Percentiles rank a stretch among this genome's conserved stretches.
These are phyloP conservation scores for Ypsolopha sequella DNA, from an alignment of 2,888 invertebrate genomes.

Conservation along the genomic window DNA sequence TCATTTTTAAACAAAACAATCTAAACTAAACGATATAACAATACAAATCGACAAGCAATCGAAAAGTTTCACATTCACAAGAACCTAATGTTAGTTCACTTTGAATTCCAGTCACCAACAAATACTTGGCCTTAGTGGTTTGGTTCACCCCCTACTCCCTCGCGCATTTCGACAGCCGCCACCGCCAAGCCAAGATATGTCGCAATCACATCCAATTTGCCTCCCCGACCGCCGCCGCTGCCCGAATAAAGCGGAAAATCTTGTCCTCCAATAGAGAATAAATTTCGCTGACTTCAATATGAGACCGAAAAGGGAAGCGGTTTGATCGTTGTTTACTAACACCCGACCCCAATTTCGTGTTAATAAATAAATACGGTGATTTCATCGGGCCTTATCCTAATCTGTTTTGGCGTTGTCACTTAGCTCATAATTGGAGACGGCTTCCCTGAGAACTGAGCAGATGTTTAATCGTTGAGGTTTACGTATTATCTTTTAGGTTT, in stretches of 20 bases:
- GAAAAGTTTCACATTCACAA: background rate
- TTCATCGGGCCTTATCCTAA: background rate
- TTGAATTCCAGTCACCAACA: background rate
- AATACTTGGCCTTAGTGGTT: background rate
- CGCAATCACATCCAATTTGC: constrained; percentile 66
- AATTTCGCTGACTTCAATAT: constrained; percentile 47
- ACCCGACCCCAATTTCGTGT: background rate
- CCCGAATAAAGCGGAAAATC: constrained; percentile 62
- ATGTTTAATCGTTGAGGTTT: too few relatives aligned
- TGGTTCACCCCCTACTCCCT: constrained; percentile 47
- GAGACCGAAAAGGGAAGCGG: constrained; percentile 14
- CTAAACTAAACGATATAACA: too few relatives aligned
- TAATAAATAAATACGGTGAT: constrained; percentile 2
- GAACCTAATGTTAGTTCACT: background rate
- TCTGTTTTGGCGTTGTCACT: background rate
- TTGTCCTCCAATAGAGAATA: constrained; percentile 43
- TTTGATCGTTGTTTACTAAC: constrained; percentile 7
- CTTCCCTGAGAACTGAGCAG: too few relatives aligned
- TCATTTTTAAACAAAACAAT: too few relatives aligned
- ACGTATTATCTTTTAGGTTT: too few relatives aligned
- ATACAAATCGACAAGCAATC: too few relatives aligned
- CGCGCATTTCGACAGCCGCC: constrained; percentile 46
- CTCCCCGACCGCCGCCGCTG: constrained; percentile 49
- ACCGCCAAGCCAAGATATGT: constrained; percentile 37
- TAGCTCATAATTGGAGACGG: too few relatives aligned